phyloP scores from a whole-genome alignment of 2,113 vertebrate genomes.

The Rhinolophus ferrumequinum region DNA sequence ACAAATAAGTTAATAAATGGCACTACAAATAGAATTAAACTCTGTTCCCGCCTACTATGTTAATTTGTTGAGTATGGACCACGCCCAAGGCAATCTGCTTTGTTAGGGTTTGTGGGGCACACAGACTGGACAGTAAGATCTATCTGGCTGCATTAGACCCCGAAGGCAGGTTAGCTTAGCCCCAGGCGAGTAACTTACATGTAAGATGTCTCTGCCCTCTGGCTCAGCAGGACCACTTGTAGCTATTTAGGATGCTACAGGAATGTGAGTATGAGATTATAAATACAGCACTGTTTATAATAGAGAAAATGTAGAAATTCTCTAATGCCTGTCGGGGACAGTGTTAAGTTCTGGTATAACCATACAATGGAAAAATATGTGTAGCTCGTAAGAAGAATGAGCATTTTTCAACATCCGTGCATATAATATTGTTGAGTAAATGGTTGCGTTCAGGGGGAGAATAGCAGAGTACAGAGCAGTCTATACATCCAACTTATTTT shows the following conservation, averaged over 20 bases:
- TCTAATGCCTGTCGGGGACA: not conserved
- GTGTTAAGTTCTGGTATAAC: not conserved
- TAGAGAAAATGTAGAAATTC: not conserved
- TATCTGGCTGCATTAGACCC: not conserved
- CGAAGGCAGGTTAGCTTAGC: not conserved
- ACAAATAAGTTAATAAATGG: constrained; percentile 22
- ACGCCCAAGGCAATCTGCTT: not conserved
- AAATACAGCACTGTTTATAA: not conserved
- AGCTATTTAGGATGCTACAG: not conserved
- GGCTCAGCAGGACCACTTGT: not conserved
- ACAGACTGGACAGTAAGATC: not conserved
- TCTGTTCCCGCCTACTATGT: not conserved
- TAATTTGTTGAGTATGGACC: not conserved
- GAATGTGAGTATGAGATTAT: not conserved
- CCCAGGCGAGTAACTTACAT: not conserved
- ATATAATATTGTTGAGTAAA: not conserved
- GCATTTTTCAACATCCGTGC: not conserved
- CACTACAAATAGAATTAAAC: constrained; percentile 18
- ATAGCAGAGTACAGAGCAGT: not conserved
- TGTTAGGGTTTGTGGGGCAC: not conserved
- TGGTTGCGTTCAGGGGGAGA: not conserved
- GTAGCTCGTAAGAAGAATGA: not conserved
- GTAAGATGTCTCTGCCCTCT: not conserved
- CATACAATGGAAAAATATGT: not conserved
- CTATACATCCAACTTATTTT: not conserved